Conservation (phyloP, 2,113 vertebrate species). For the Protobothrops mucrosquamatus region DNA sequence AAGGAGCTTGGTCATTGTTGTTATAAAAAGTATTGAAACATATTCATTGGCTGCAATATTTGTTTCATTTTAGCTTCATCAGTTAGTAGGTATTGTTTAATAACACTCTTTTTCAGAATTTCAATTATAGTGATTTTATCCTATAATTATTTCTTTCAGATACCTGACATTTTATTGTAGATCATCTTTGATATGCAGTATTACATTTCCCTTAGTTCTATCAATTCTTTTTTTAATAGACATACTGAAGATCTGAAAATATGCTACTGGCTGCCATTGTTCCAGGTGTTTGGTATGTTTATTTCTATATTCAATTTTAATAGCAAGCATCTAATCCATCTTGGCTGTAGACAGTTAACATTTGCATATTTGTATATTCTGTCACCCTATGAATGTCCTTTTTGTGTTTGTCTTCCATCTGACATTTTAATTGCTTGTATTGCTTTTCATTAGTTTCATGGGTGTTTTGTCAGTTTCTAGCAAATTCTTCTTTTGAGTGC, state of each 20-base stretch:
- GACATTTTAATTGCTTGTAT: constrained; percentile 29
- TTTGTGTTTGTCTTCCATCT: constrained; percentile 26
- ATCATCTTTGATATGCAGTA: background rate
- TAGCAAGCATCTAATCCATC: constrained; percentile 11
- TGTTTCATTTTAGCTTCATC: background rate
- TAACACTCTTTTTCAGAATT: constrained; percentile 1
- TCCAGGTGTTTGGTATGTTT: constrained; percentile 10
- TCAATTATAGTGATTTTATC: background rate
- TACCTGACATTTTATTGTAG: background rate
- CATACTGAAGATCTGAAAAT: background rate
- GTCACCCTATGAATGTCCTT: constrained; percentile 17
- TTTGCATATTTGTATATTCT: constrained; percentile 26
- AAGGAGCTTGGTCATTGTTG: background rate
- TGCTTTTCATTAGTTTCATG: constrained; percentile 20
- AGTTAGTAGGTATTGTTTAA: background rate
- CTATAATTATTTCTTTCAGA: background rate
- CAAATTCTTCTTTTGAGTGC: constrained; percentile 11
- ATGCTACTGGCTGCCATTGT: constrained; percentile 7
- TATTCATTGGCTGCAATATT: background rate
- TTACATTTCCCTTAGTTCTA: background rate
- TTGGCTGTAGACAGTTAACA: constrained; percentile 10
- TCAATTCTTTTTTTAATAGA: background rate
- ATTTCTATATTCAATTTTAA: constrained; percentile 6
- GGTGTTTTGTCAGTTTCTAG: constrained; percentile 3
- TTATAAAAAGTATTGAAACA: background rate